Base-by-base conservation (phyloP, 1,140 invertebrate species). In the Ostrea edulis region DNA sequence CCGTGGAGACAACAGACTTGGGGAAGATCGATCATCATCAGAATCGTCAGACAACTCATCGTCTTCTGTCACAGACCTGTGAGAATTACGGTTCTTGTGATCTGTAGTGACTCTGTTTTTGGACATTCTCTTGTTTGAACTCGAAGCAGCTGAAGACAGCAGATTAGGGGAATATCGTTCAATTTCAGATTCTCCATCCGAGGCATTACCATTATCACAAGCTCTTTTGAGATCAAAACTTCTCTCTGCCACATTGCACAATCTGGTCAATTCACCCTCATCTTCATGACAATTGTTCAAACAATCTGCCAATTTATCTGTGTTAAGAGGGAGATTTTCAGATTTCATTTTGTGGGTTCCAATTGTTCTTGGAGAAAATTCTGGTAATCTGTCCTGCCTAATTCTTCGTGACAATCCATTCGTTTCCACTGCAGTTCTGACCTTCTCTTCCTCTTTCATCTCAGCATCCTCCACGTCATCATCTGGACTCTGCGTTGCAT, bases 401-500 rank as follows among this genome's bases (percentile, higher is more conserved):
- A 8, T 20, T 52, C 51, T 3, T 9, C 44, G 7, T 53, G 14
- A 0, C n/a, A 52, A 25, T 52, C 51, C 51, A 83, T 52, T 53
- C 20, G 8, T 51, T n/a, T 51, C 51, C 3, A 54, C 14, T 8
- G 11, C 51, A 12, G 44, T 17, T 20, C 8, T 11, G 20, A 53
- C n/a, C 17, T 53, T 83, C 51, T 83, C 44, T 52, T 52, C 29
- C 52, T 82, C 17, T 82, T 51, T 8, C 52, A 22, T 51, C 20
- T n/a, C 44, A 44, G 35, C n/a, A 7, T 83, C 82, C 29, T n/a
- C 5, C 12, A 52, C 44, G 1, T 54, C 35, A n/a, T 54, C 81
- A 77, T 81, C 71, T 52, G 82, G 82, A 20, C 82, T 54, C 20
- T 83, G 44, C n/a, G 82, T 83, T 17, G 82, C 17, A 83, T 83